Base-by-base conservation (phyloP, 64 coral and sea anemone genomes). In the Actinia tenebrosa region DNA sequence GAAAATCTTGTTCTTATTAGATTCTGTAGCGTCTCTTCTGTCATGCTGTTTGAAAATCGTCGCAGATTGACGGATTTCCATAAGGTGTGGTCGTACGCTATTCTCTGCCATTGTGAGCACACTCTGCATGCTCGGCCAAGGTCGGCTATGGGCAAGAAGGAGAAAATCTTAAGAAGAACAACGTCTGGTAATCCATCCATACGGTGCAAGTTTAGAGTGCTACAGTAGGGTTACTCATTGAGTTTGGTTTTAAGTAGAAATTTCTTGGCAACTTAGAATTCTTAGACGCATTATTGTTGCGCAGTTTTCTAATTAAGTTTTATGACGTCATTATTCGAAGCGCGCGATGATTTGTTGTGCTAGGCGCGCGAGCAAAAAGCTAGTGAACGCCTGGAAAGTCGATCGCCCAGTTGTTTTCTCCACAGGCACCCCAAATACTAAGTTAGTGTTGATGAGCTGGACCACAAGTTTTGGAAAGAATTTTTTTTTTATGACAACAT, bases 91-190 rank as follows among this genome's bases (percentile, higher is more conserved):
- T 99, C 97, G 84, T 99, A 99, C 11, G 97, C 93, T 16, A 99
- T 92, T 84, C 97, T 86, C 16, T 87, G 88, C 97, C 97, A 99
- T 77, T 92, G 81, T 16, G 84, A 88, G 82, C 97, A 99, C 1
- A 99, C 97, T 79, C 84, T 93, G 15, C 93, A 91, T 26, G 89
- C 97, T 59, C 83, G 60, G 19, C 97, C 93, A 58, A 99, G 79
- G 77, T 99, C 93, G 25, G 77, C 43, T 20, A 99, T 71, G 16
- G 90, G 86, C 55, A 99, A 69, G 20, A 95, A 95, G 37, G 97
- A 93, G 77, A 99, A 99, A n/a, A 99, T 90, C 62, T 95, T 92
- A 16, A 99, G 84, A 92, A 99, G 61, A 7, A 99, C 85, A 79
- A 95, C 89, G 68, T 99, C 97, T 26, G 97, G 97, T 84, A 99